Percentiles rank a stretch among this genome's conserved stretches.
phyloP scores from a whole-genome alignment of 1,140 invertebrate species.

The Drosophila asahinai region DNA sequence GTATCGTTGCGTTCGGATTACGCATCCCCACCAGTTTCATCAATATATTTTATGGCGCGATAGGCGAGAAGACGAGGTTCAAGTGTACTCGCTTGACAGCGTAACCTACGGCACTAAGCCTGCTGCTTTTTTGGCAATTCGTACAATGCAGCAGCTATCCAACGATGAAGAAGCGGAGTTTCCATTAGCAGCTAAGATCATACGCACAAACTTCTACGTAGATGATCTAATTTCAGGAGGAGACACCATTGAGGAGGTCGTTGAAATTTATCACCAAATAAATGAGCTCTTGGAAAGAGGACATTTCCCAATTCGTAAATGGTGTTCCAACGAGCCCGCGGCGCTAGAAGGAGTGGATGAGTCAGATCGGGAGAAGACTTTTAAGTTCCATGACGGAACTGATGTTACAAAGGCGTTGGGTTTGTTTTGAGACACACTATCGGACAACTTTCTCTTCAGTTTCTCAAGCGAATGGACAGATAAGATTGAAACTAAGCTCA shows the following conservation, averaged over 20 bases:
- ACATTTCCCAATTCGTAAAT: conserved; percentile 15
- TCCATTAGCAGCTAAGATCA: conserved; percentile 2
- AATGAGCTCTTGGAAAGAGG: background rate
- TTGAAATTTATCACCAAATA: background rate
- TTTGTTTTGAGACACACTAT: background rate
- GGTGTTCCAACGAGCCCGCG: conserved; percentile 13
- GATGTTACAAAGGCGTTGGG: conserved; percentile 5
- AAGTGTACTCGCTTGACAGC: conserved; percentile 5
- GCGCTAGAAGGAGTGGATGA: background rate
- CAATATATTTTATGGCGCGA: no score
- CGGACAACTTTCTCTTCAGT: background rate
- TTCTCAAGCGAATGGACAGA: background rate
- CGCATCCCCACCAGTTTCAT: no score
- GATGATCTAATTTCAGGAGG: conserved; percentile 9
- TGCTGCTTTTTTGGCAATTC: conserved; percentile 10
- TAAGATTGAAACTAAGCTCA: background rate
- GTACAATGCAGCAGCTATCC: conserved; percentile 9
- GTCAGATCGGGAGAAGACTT: background rate
- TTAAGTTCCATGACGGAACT: background rate
- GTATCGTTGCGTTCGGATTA: no score
- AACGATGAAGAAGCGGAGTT: conserved; percentile 6
- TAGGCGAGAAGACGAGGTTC: background rate
- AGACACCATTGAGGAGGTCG: background rate
- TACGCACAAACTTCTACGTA: conserved; percentile 5
- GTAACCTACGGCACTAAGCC: conserved; percentile 2